phyloP scores from a whole-genome alignment of 2,113 vertebrate species.

The Nothobranchius kuhntae region DNA sequence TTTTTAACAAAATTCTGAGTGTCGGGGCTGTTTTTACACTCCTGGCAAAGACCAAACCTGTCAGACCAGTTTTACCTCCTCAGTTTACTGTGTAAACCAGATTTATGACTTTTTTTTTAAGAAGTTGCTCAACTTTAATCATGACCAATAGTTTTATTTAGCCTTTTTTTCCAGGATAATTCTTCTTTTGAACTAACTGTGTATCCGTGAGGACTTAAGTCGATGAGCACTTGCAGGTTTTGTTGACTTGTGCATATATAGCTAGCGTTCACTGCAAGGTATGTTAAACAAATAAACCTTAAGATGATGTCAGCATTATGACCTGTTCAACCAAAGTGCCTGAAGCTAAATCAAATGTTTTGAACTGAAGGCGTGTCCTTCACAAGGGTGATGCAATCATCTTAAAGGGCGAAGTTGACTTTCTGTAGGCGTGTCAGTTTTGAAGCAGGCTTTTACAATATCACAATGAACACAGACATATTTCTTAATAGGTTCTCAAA shows the following conservation, averaged over 20 bases:
- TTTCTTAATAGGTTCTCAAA: neutral
- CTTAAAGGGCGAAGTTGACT: conserved; percentile 21
- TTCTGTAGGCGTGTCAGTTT: neutral
- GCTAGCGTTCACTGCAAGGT: neutral
- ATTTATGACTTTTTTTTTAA: neutral
- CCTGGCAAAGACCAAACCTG: neutral
- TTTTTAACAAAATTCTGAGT: neutral
- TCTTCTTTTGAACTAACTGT: neutral
- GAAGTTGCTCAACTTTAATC: neutral
- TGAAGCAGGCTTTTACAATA: neutral
- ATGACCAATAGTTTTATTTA: neutral
- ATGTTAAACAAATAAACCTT: neutral
- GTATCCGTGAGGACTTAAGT: neutral
- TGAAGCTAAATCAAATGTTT: conserved; percentile 2
- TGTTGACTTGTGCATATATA: neutral
- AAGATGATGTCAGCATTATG: neutral
- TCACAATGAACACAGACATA: neutral
- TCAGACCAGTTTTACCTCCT: conserved; percentile 18
- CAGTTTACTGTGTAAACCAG: neutral
- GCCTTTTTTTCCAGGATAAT: neutral
- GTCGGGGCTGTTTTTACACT: neutral
- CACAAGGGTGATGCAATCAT: neutral
- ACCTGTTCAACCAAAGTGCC: neutral
- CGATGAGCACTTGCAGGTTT: neutral
- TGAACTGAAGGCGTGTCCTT: conserved; percentile 11